phyloP scores from a whole-genome alignment of 2,888 invertebrate species.

The Zonitis immaculata region DNA sequence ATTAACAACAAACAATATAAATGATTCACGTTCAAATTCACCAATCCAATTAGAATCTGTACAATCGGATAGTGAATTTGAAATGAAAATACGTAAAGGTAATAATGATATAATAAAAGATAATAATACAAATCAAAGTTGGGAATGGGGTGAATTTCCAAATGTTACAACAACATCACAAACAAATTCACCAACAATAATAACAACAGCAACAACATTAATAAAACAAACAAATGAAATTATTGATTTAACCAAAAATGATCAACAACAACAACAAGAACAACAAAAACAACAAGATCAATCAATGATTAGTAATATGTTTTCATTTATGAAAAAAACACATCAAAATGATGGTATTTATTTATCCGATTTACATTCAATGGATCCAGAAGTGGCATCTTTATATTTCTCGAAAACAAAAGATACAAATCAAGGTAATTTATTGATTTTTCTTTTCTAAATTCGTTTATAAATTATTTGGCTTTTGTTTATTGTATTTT shows the following conservation, averaged over 20 bases:
- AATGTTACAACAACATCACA: constrained; percentile 35
- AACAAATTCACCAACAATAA: constrained; percentile 27
- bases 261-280: not conserved
- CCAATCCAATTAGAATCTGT: constrained; percentile 58
- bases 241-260: not conserved
- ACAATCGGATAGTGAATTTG: constrained; percentile 93
- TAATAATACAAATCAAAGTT: constrained; percentile 55
- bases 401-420: constrained; percentile 68
- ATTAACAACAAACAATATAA: constrained; percentile 62
- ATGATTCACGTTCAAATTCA: constrained; percentile 62
- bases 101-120: constrained; percentile 28
- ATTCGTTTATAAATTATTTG: not conserved
- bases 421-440: constrained; percentile 33
- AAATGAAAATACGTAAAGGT: constrained; percentile 56
- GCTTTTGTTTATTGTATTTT: constrained; percentile 21
- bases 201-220: not conserved
- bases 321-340: constrained; percentile 84
- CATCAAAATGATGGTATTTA: constrained; percentile 51
- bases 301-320: constrained; percentile 86
- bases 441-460: constrained; percentile 7
- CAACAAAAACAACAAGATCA: constrained; percentile 27
- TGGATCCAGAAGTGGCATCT: constrained; percentile 89
- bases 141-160: constrained; percentile 90
- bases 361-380: constrained; percentile 83
- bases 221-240: no score